These are phyloP conservation scores for Bradysia coprophila DNA, from an alignment of 1,140 invertebrate genomes.

Conservation along the genomic window DNA sequence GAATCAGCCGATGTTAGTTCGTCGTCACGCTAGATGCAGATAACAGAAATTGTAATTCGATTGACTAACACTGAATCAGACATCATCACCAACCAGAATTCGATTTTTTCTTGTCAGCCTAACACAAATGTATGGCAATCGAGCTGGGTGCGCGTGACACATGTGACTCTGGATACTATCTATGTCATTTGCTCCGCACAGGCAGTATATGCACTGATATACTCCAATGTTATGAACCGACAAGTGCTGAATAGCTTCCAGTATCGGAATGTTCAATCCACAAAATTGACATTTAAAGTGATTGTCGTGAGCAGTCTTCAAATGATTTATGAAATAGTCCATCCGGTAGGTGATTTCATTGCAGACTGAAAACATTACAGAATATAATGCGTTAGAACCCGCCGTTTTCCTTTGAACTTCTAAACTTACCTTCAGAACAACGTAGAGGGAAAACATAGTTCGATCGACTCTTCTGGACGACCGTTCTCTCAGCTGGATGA, in stretches of 20 bases:
- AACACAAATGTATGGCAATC: background rate
- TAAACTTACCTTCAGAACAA: background rate
- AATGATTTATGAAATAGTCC: background rate
- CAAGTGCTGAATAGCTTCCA: background rate
- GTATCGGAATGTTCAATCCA: background rate
- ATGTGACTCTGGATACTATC: background rate
- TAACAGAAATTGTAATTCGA: too few species aligned
- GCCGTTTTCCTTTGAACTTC: too few species aligned
- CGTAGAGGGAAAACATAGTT: background rate
- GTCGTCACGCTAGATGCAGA: too few species aligned
- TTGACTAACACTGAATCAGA: too few species aligned
- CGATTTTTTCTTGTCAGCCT: background rate
- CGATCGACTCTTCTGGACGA: background rate
- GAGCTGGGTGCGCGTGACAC: background rate
- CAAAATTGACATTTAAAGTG: background rate
- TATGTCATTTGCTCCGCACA: background rate
- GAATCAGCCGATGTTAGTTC: too few species aligned
- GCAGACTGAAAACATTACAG: constrained; percentile 1
- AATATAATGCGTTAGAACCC: too few species aligned
- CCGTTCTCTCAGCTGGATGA: background rate
- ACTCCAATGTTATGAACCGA: background rate
- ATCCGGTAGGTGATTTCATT: background rate
- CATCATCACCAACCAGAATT: background rate
- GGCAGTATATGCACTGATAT: background rate
- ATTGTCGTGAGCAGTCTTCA: background rate